A percentile compares a stretch with the other conserved stretches of the same genome.
phyloP scores from a whole-genome alignment of 2,113 vertebrate genomes.

The Fulica atra region DNA sequence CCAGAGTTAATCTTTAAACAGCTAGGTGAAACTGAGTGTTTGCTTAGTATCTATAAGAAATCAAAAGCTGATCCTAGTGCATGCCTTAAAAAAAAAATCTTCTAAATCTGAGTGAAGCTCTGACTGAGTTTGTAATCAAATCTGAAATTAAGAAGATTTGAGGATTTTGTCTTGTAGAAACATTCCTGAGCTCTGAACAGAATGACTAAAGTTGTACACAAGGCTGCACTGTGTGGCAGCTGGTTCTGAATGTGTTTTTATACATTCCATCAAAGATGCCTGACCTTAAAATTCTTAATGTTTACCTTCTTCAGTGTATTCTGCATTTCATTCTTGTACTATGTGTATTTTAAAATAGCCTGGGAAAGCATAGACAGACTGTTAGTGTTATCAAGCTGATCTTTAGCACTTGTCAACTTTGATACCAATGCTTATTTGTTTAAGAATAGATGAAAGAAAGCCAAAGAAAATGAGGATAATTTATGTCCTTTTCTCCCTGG shows the following conservation, averaged over 20 bases:
- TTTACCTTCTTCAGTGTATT: neutral
- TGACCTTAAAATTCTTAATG: neutral
- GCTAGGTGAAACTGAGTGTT: neutral
- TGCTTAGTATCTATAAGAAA: neutral
- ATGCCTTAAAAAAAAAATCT: neutral
- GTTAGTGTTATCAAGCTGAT: neutral
- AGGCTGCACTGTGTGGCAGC: neutral
- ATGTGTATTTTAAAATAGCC: neutral
- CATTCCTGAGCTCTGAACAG: neutral
- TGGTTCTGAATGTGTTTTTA: neutral
- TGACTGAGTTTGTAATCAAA: neutral
- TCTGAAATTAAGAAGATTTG: rapidly evolving
- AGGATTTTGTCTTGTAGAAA: neutral
- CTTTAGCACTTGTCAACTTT: neutral
- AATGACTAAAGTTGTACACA: neutral
- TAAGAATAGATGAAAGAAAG: neutral
- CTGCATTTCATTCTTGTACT: neutral
- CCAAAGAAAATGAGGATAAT: neutral
- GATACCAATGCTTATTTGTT: neutral
- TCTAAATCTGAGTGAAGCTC: neutral
- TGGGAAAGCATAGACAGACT: neutral
- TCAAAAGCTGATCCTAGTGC: neutral
- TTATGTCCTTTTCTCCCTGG: neutral
- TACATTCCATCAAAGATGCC: neutral
- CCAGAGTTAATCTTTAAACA: neutral